A percentile compares a stretch with the other conserved stretches of the same genome.
These are phyloP conservation scores for Carapus acus DNA, from an alignment of 2,797 vertebrate species.

Conservation along the genomic window DNA sequence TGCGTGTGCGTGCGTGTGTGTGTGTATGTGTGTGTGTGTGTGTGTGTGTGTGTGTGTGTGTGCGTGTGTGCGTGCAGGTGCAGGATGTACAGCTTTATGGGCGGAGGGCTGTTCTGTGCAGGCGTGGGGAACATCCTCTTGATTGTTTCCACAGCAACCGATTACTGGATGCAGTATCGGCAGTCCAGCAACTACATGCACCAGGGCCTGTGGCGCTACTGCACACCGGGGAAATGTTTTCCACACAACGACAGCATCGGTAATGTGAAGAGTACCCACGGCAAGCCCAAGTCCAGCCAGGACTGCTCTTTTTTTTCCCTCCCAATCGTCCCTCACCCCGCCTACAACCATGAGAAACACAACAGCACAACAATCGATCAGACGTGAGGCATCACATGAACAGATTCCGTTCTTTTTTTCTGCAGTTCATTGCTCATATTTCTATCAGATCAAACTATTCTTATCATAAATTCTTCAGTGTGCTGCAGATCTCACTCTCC, in stretches of 20 bases:
- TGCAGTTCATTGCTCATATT: too few species aligned
- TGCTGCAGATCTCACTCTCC: too few species aligned
- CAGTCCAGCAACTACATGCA: constrained; percentile 74
- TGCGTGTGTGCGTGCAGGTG: constrained; percentile 54
- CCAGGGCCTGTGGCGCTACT: constrained; percentile 72
- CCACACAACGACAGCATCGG: constrained; percentile 66
- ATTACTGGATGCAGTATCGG: constrained; percentile 76
- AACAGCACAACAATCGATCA: too few species aligned
- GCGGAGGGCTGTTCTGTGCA: constrained; percentile 75
- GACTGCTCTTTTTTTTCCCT: too few species aligned
- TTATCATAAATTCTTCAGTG: too few species aligned
- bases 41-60: constrained; percentile 59
- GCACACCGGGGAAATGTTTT: constrained; percentile 69
- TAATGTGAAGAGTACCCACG: constrained; percentile 38
- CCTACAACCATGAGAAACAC: too few species aligned
- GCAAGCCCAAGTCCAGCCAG: background rate
- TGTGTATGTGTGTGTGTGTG: constrained; percentile 60
- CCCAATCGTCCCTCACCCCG: too few species aligned
- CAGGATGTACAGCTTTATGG: constrained; percentile 79
- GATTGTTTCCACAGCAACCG: constrained; percentile 80
- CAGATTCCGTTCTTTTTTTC: too few species aligned
- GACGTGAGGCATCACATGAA: too few species aligned
- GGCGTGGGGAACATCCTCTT: constrained; percentile 75
- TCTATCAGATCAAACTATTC: too few species aligned
- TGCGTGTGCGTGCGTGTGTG: constrained; percentile 25